Conservation (phyloP, 64 coral and sea anemone genomes). For the Montipora foliosa region DNA sequence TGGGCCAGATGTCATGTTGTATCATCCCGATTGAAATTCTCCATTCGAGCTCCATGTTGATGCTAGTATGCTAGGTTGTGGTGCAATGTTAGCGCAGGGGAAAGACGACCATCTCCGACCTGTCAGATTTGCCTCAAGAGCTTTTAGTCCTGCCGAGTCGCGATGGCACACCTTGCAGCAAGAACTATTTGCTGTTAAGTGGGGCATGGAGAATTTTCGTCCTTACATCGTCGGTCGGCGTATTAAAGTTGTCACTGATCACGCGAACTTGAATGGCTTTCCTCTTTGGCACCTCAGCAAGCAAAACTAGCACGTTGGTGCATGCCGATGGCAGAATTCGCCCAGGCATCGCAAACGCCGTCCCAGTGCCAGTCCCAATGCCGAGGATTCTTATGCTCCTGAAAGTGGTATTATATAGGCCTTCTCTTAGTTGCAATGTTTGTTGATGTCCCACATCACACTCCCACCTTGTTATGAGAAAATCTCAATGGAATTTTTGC, state of each 20-base stretch:
- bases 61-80: conserved; percentile 30
- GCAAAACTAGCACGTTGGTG: neutral
- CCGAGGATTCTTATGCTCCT: too few species aligned
- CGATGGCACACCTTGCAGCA: neutral
- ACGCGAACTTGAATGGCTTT: neutral
- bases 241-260: conserved; percentile 41
- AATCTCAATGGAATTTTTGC: too few species aligned
- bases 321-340: neutral
- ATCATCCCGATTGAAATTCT: conserved; percentile 31
- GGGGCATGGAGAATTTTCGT: neutral
- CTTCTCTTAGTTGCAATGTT: too few species aligned
- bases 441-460: too few species aligned
- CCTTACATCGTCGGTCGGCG: neutral
- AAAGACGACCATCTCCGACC: neutral
- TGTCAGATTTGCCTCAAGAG: conserved; percentile 27
- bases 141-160: too few species aligned
- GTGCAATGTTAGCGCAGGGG: conserved; percentile 33
- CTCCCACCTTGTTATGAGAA: too few species aligned
- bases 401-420: too few species aligned
- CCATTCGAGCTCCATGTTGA: conserved; percentile 21
- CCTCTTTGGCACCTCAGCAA: conserved; percentile 16
- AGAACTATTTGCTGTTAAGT: conserved; percentile 10
- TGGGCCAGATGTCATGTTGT: neutral
- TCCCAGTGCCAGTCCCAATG: neutral
- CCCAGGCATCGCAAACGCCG: neutral